Conservation (phyloP, 2,113 vertebrate genomes). For the Tichodroma muraria region DNA sequence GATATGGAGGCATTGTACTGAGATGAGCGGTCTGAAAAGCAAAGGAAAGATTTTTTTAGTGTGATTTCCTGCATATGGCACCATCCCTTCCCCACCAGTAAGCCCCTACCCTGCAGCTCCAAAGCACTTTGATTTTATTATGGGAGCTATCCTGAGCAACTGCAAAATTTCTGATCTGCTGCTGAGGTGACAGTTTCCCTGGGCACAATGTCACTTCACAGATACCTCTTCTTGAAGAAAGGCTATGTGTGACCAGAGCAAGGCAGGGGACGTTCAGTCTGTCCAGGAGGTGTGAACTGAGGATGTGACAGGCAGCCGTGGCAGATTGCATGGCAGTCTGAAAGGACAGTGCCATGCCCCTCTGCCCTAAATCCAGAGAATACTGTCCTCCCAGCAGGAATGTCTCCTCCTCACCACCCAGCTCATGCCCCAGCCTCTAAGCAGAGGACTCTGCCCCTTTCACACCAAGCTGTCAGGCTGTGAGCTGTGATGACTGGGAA, state of each 20-base stretch:
- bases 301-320: neutral
- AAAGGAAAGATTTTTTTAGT: neutral
- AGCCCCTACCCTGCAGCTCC: neutral
- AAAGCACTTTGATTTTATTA: neutral
- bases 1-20: neutral
- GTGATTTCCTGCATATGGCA: neutral
- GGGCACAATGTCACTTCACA: neutral
- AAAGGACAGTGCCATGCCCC: neutral
- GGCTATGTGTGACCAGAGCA: neutral
- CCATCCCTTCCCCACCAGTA: neutral
- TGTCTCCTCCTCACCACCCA: neutral
- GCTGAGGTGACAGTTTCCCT: neutral
- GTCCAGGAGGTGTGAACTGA: neutral
- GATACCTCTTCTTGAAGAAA: neutral
- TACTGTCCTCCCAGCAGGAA: neutral
- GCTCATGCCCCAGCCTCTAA: neutral
- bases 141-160: neutral
- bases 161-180: neutral
- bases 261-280: neutral
- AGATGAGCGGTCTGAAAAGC: neutral
- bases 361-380: neutral
- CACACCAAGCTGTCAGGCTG: neutral
- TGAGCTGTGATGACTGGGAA: neutral
- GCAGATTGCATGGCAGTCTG: neutral
- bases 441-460: neutral